Evolutionary conservation across 2,797 vertebrate species (phyloP), one percentile per base, ranked within the genome.

Genomic region (Manis pentadactyla): DNA sequence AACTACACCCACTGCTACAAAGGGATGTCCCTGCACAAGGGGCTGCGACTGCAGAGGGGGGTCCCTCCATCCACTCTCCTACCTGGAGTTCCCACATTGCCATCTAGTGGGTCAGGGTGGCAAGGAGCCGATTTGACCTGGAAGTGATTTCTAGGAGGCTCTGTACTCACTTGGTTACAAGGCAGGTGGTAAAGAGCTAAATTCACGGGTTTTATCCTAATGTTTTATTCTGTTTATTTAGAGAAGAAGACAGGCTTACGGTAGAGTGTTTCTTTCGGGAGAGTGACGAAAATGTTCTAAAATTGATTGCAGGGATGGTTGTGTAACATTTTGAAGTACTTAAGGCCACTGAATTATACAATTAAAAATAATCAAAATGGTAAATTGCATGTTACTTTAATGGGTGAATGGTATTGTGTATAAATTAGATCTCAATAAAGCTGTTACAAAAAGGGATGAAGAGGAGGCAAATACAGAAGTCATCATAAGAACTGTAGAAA

Each of bases 41-140:
- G 49, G 8, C 4, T 61, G 14, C 15, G 49, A 86, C 5, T n/a
- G 37, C 74, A 39, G 29, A 91, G 6, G 25, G 17, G 64, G 34
- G 15, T 0, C 29, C 17, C 23, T 18, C 53, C 13, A 6, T 31
- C 7, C 25, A 3, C 49, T 64, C 42, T 71, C 37, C 2, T 37
- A 39, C 82, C 93, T 49, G n/a, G 37, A 49, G 88, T 92, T 98
- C 96, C 92, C 97, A 83, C 96, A 96, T 96, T 98, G 98, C 98
- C 98, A 98, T 96, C 98, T 98, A 96, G 94, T 97, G 98, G 98
- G n/a, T 46, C 34, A 95, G 14, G 64, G 25, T 5, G 57, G 49
- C 96, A 97, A 97, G 42, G 49, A 66, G 42, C 46, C 31, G 0
- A 39, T 53, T 27, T 42, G 21, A 96, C 81, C 59, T 27, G 27